Evolutionary conservation across 2,888 invertebrate species (phyloP), one percentile per base, ranked within the genome.

Genomic region (Antitype chi): DNA sequence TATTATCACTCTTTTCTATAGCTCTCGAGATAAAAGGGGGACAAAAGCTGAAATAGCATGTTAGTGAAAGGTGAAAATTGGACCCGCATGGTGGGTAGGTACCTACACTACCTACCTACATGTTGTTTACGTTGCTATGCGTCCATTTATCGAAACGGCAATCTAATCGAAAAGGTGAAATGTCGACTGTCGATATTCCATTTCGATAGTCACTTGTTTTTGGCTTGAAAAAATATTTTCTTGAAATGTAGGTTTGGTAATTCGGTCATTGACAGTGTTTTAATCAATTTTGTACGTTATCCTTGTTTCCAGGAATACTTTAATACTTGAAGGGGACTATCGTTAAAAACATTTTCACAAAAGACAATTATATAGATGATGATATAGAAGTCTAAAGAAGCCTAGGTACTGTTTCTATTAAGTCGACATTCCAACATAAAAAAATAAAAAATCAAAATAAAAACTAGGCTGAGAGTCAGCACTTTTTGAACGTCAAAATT

Each of bases 71-170:
- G 85, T 86, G 76, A 77, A 78, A 81, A 87, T 80, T 62, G 63
- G 59, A 62, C 85, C 80, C 87, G 76, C 70, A 85, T 85, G 28
- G 49, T 70, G 4, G 32, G 32, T 32, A 32, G 32, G 32, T 32
- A 32, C 32, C 32, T 38, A 38, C 38, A 5, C 38, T 2, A 38
- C 5, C 38, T 38, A 69, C 32, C 15, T 49, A 60, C 28, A 67
- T 25, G 13, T 76, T 85, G 79, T 87, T 87, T 84, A 81, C 81
- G 69, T 70, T 59, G 23, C 73, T 49, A 74, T 79, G 80, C 74
- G 81, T 70, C 55, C 60, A 47, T 60, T 77, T 79, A 85, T 86
- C 85, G 60, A 60, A 76, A 73, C 20, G 55, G 38, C 43, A 69
- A 81, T 81, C 80, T 78, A 64, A 85, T 86, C 80, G 63, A 52